A percentile compares a stretch with the other conserved stretches of the same genome.
Conservation (phyloP, 2,113 vertebrate species). For the Seriola quinqueradiata region DNA sequence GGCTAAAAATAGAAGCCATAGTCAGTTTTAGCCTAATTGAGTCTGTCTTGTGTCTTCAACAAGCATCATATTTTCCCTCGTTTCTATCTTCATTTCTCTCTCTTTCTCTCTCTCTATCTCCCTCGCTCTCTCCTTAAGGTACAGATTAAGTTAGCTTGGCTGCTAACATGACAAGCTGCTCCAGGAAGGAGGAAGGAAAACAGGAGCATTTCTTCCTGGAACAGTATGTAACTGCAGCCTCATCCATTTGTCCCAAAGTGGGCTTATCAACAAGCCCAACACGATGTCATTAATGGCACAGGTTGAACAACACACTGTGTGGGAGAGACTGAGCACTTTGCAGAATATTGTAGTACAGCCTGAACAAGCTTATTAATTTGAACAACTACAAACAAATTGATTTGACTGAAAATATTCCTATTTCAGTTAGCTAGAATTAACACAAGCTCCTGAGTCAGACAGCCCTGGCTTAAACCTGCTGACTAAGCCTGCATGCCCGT, state of each 20-base stretch:
- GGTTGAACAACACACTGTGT: slow-evolving; percentile 23
- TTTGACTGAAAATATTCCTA: neutral
- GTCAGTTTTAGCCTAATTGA: slow-evolving; percentile 70
- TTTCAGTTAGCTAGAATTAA: slow-evolving; percentile 9
- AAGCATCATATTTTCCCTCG: slow-evolving; percentile 37
- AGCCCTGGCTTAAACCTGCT: slow-evolving; percentile 27
- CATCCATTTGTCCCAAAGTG: slow-evolving; percentile 21
- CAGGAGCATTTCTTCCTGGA: slow-evolving; percentile 49
- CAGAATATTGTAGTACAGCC: slow-evolving; percentile 3
- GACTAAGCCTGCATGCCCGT: slow-evolving; percentile 30
- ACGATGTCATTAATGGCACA: slow-evolving; percentile 36
- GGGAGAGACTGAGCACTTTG: slow-evolving; percentile 30
- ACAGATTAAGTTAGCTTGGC: slow-evolving; percentile 28
- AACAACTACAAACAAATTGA: slow-evolving; percentile 30
- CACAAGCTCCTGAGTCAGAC: slow-evolving; percentile 10
- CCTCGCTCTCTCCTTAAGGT: slow-evolving; percentile 18
- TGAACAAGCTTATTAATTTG: slow-evolving; percentile 22
- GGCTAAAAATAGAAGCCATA: slow-evolving; percentile 74
- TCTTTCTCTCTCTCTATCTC: neutral
- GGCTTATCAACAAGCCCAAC: slow-evolving; percentile 37
- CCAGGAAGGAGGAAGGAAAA: slow-evolving; percentile 19
- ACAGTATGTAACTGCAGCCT: slow-evolving; percentile 31
- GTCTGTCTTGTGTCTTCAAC: slow-evolving; percentile 52
- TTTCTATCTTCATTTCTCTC: neutral
- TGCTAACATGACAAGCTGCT: slow-evolving; percentile 31